phyloP scores from a whole-genome alignment of 1,140 invertebrate species.

The Venturia canescens region DNA sequence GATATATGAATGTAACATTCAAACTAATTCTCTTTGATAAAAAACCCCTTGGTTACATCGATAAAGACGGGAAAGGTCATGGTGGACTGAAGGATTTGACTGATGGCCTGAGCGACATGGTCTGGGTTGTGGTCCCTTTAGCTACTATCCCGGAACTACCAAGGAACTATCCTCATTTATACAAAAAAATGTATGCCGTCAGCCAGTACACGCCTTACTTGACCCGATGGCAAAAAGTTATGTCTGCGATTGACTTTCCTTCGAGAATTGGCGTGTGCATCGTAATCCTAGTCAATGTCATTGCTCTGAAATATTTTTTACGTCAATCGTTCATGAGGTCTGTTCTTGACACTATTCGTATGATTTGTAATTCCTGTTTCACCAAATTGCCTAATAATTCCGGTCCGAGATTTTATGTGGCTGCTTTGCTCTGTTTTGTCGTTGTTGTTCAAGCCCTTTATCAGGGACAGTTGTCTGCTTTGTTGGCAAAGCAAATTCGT shows the following conservation, averaged over 20 bases:
- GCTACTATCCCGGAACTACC: neutral
- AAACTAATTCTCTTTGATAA: neutral
- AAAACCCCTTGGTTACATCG: neutral
- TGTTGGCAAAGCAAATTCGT: neutral
- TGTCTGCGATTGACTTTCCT: neutral
- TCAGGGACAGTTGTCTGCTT: neutral
- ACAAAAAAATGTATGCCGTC: neutral
- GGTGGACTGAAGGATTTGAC: neutral
- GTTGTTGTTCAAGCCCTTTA: slow-evolving; percentile 7
- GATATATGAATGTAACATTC: neutral
- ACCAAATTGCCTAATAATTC: neutral
- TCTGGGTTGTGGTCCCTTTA: neutral
- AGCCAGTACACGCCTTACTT: neutral
- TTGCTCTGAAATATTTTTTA: neutral
- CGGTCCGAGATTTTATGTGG: neutral
- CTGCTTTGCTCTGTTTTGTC: neutral
- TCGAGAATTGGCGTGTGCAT: neutral
- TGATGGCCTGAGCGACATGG: neutral
- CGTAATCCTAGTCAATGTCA: neutral
- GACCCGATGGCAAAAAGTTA: slow-evolving; percentile 2
- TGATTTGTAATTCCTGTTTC: neutral
- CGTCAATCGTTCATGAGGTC: neutral
- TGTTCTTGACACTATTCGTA: neutral
- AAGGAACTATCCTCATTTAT: neutral
- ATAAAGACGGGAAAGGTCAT: neutral